phyloP scores from a whole-genome alignment of 2,888 invertebrate genomes.

The Andrena trimmerana region DNA sequence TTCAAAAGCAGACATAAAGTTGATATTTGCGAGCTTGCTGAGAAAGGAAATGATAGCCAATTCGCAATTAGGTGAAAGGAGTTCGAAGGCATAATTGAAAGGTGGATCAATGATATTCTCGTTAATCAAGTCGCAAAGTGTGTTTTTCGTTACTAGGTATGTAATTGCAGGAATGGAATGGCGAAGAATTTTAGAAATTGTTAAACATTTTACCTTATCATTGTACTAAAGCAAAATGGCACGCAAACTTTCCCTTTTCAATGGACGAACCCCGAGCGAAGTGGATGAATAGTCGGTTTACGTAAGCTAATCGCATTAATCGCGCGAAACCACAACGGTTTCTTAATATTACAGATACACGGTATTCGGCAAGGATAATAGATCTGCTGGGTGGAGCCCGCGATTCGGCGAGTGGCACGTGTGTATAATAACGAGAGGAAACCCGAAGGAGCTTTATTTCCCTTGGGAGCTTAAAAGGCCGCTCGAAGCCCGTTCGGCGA shows the following conservation, averaged over 20 bases:
- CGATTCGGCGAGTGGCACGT: constrained; percentile 64
- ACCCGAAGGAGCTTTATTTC: constrained; percentile 82
- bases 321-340: constrained; percentile 66
- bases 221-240: no score
- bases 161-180: no score
- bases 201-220: no score
- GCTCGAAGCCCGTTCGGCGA: constrained; percentile 61
- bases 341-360: constrained; percentile 53
- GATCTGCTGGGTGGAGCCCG: constrained; percentile 29
- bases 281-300: constrained; percentile 7
- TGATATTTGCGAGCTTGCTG: no score
- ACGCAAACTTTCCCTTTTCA: neutral
- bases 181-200: no score
- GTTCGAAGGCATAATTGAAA: no score
- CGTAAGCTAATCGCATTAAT: constrained; percentile 63
- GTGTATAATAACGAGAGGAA: constrained; percentile 84
- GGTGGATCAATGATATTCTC: no score
- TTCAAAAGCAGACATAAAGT: no score
- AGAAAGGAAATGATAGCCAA: no score
- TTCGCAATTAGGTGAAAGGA: no score
- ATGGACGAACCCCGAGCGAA: neutral
- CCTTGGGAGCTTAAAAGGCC: constrained; percentile 81
- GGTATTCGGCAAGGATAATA: constrained; percentile 44
- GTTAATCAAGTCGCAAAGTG: no score
- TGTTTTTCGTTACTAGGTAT: no score